Percentiles rank a stretch among this genome's conserved stretches.
These are phyloP conservation scores for Panulirus ornatus DNA, from an alignment of 1,140 invertebrate genomes.

Conservation along the genomic window DNA sequence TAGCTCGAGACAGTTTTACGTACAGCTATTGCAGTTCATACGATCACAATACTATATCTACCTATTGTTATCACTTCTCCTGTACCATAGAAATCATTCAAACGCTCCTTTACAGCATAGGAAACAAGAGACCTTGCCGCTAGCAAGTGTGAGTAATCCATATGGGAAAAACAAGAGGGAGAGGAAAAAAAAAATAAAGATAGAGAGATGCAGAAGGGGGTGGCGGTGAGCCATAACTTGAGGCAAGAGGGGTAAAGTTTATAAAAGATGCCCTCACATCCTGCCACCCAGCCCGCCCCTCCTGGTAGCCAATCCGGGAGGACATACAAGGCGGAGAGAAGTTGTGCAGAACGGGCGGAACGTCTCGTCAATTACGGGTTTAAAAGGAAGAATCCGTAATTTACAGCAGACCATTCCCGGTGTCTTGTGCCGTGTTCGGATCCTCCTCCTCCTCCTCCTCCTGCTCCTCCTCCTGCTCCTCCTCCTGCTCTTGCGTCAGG, in stretches of 20 bases:
- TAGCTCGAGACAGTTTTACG: no score
- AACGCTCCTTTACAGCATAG: no score
- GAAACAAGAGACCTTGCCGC: no score
- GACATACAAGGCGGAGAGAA: not conserved
- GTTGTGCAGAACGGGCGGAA: not conserved
- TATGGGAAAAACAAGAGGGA: no score
- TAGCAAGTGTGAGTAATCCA: no score
- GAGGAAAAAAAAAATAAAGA: no score
- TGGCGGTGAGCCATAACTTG: not conserved
- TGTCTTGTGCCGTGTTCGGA: not conserved
- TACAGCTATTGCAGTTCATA: no score
- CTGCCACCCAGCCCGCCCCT: not conserved
- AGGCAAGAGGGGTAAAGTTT: not conserved
- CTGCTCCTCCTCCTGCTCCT: no score
- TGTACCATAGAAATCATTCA: no score
- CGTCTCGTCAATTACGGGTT: not conserved
- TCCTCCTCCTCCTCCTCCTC: not conserved
- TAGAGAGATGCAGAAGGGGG: not conserved
- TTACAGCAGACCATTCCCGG: not conserved
- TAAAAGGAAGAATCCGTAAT: not conserved
- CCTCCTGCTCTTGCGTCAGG: no score
- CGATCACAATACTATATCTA: no score
- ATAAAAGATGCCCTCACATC: not conserved
- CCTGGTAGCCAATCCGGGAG: not conserved
- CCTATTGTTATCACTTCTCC: no score